Conservation (phyloP, 1,140 invertebrate genomes). For the Aleiodes sp. region DNA sequence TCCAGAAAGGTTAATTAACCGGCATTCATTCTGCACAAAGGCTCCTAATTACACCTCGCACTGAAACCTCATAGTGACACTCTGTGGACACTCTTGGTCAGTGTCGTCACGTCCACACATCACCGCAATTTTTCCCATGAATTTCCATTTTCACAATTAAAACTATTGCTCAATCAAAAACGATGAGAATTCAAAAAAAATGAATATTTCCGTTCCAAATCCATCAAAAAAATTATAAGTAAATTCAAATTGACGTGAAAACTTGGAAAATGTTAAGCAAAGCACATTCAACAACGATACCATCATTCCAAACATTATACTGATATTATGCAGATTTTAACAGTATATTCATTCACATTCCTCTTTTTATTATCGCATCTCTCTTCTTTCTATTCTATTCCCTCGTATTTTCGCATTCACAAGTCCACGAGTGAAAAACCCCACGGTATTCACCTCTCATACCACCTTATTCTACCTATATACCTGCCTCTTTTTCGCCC, state of each 20-base stretch:
- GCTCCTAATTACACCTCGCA: conserved; percentile 70
- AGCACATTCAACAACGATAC: conserved; percentile 52
- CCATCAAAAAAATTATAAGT: conserved; percentile 56
- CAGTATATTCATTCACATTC: conserved; percentile 7
- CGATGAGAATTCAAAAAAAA: too few species aligned
- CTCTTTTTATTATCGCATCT: conserved; percentile 32
- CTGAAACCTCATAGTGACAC: conserved; percentile 42
- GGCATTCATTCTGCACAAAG: conserved; percentile 71
- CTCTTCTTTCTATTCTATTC: conserved; percentile 20
- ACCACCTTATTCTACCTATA: conserved; percentile 30
- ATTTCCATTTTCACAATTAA: too few species aligned
- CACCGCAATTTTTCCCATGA: too few species aligned
- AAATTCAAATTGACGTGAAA: conserved; percentile 78
- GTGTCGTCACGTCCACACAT: conserved; percentile 4
- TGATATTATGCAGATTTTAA: conserved; percentile 65
- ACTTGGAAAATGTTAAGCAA: conserved; percentile 45
- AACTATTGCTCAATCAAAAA: too few species aligned
- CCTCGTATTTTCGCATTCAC: conserved; percentile 18
- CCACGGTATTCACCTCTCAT: not conserved
- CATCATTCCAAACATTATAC: conserved; percentile 63
- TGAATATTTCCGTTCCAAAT: too few species aligned
- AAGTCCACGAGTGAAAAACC: not conserved
- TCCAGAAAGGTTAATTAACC: conserved; percentile 69
- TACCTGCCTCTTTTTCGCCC: conserved; percentile 10
- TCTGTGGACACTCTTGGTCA: not conserved